Percentiles rank a stretch among this genome's conserved stretches.
These are phyloP conservation scores for Electrona antarctica DNA, from an alignment of 2,113 vertebrate species.

Conservation along the genomic window DNA sequence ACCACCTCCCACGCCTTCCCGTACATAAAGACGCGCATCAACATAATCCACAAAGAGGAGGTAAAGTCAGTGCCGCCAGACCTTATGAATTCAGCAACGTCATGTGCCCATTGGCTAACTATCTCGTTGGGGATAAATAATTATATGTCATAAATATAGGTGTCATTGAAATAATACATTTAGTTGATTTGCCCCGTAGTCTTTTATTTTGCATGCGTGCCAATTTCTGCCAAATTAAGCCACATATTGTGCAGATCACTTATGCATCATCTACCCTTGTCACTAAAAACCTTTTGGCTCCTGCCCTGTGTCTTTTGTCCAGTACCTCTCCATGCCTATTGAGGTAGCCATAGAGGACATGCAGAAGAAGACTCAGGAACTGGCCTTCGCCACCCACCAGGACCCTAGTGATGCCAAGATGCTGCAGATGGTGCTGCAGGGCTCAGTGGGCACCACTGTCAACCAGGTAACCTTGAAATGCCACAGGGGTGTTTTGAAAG, in stretches of 20 bases:
- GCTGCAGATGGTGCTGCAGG: constrained; percentile 99
- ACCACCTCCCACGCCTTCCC: constrained; percentile 97
- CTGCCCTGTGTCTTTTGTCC: constrained; percentile 2
- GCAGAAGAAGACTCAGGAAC: constrained; percentile 98
- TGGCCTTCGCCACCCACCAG: constrained; percentile 97
- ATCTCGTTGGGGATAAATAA: too few relatives aligned
- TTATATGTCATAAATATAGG: not conserved
- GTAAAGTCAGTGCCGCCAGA: constrained; percentile 60
- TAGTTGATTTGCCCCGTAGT: not conserved
- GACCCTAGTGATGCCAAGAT: constrained; percentile 97
- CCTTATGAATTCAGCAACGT: too few relatives aligned
- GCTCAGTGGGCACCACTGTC: constrained; percentile 99
- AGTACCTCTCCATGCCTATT: constrained; percentile 97
- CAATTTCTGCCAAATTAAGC: not conserved
- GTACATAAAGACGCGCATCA: constrained; percentile 98
- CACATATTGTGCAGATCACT: not conserved
- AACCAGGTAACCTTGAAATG: constrained; percentile 85
- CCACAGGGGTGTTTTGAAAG: too few relatives aligned
- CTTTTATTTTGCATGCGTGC: too few relatives aligned
- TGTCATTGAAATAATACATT: not conserved
- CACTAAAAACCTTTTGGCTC: not conserved
- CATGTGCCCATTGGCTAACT: too few relatives aligned
- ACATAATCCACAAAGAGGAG: constrained; percentile 98
- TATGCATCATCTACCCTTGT: not conserved
- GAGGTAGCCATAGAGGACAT: constrained; percentile 99